Percentiles rank a stretch among this genome's conserved stretches.
These are phyloP conservation scores for Scopus umbretta DNA, from an alignment of 2,113 vertebrate species.

Conservation along the genomic window DNA sequence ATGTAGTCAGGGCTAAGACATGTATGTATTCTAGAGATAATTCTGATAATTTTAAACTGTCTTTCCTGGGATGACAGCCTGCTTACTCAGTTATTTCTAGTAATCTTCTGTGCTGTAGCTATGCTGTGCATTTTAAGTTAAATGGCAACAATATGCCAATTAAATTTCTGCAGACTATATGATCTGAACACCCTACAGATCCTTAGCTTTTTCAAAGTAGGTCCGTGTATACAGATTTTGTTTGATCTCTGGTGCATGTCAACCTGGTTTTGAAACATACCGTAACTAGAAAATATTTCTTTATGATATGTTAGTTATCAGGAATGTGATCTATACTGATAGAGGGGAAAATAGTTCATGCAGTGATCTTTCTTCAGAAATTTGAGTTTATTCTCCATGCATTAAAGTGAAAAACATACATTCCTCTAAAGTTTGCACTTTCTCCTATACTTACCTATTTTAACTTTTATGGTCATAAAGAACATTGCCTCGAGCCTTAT, in stretches of 20 bases:
- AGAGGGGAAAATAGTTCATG: not conserved
- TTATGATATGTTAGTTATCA: slow-evolving; percentile 38
- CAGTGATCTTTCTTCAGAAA: not conserved
- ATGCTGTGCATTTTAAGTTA: slow-evolving; percentile 26
- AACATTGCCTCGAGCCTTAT: not conserved
- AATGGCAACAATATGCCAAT: slow-evolving; percentile 55
- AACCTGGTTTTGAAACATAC: slow-evolving; percentile 56
- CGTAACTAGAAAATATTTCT: slow-evolving; percentile 32
- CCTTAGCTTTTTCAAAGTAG: slow-evolving; percentile 55
- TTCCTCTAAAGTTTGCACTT: not conserved
- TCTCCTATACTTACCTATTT: not conserved
- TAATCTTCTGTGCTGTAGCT: slow-evolving; percentile 2
- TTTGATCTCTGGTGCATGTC: slow-evolving; percentile 63
- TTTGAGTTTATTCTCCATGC: not conserved
- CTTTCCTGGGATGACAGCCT: not conserved
- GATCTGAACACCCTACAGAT: slow-evolving; percentile 51
- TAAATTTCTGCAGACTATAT: slow-evolving; percentile 52
- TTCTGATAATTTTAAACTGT: not conserved
- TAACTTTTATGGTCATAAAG: not conserved
- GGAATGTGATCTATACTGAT: not conserved
- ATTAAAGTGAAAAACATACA: not conserved
- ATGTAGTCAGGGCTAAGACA: not conserved
- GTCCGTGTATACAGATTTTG: slow-evolving; percentile 59
- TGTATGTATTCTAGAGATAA: not conserved
- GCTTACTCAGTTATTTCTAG: slow-evolving; percentile 21